Base-by-base conservation (phyloP, 2,113 vertebrate genomes). In the Megalops atlanticus region DNA sequence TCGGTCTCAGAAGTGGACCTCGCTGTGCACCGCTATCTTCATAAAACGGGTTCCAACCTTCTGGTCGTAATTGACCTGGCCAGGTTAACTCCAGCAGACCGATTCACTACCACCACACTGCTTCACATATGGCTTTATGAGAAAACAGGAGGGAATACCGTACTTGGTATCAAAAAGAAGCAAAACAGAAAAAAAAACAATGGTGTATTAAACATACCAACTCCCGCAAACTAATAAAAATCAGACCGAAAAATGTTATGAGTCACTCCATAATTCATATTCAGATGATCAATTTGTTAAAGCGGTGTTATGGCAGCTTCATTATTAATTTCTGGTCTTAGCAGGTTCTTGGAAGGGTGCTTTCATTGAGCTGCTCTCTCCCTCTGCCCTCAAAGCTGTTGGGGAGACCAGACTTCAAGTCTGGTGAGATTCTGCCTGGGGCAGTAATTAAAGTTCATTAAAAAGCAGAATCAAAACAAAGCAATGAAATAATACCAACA, bases 401-500 rank as follows among this genome's bases (percentile, higher is more conserved):
- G 64, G 40, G 0, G 70, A 36, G 68, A 64, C 33, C 12, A 38
- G 45, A 40, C 33, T 58, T 40, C 70, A n/a, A 36, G 12, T 71
- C 47, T 83, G 81, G 68, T 40, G 39, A 78, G 77, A n/a, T 36
- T 54, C 35, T 15, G 27, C 81, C 81, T 24, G 7, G 14, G 71
- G 81, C 76, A 78, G 38, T 45, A 83, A 83, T 83, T 79, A 68
- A 79, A 40, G 77, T 45, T 82, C 70, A 71, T 78, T 78, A 82
- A 82, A 79, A 79, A 78, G 36, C 15, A 78, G 47, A 74, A 78
- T 68, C 27, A 79, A 74, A 83, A 79, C 69, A 83, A 52, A 73
- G 76, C 41, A 74, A 64, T 78, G 35, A 80, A 80, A 78, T 35
- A 80, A 69, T 80, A 80, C 14, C 71, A 80, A 80, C 36, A n/a